A percentile compares a stretch with the other conserved stretches of the same genome.
Evolutionary conservation across 2,113 vertebrate genomes (phyloP).

Genomic region (Oceanodroma tethys): DNA sequence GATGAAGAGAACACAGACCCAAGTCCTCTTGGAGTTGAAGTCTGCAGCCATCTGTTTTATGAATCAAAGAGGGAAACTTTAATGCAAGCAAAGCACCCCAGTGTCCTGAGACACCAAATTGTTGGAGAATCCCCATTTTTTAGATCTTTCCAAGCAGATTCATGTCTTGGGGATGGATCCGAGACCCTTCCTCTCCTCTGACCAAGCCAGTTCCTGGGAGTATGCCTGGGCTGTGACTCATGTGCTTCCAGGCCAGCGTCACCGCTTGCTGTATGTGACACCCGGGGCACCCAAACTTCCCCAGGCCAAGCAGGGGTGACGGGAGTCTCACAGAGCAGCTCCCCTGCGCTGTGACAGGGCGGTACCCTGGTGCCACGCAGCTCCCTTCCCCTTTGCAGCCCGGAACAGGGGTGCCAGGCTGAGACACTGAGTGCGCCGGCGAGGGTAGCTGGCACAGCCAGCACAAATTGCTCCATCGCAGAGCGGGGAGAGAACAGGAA

Average conservation of each 20-base stretch:
- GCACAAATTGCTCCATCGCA: not conserved
- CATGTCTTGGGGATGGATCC: not conserved
- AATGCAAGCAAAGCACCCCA: not conserved
- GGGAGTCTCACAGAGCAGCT: not conserved
- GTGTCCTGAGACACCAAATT: not conserved
- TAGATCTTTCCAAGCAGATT: not conserved
- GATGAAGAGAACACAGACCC: not conserved
- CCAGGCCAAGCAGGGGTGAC: not conserved
- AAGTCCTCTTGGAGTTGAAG: not conserved
- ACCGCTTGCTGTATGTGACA: not conserved
- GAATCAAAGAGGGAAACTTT: not conserved
- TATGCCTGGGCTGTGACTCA: not conserved
- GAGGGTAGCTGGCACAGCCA: not conserved
- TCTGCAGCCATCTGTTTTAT: not conserved
- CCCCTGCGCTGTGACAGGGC: not conserved
- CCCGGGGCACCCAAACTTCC: not conserved
- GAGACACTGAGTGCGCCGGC: not conserved
- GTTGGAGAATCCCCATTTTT: not conserved
- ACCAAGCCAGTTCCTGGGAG: not conserved
- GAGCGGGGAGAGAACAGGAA: not conserved
- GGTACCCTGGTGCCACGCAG: accelerated
- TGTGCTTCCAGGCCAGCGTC: not conserved
- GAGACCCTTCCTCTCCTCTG: not conserved
- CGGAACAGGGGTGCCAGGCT: not conserved
- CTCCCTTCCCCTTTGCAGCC: not conserved